These are phyloP conservation scores for Pachymerium ferrugineum DNA, from an alignment of 2,888 invertebrate genomes.

Conservation along the genomic window DNA sequence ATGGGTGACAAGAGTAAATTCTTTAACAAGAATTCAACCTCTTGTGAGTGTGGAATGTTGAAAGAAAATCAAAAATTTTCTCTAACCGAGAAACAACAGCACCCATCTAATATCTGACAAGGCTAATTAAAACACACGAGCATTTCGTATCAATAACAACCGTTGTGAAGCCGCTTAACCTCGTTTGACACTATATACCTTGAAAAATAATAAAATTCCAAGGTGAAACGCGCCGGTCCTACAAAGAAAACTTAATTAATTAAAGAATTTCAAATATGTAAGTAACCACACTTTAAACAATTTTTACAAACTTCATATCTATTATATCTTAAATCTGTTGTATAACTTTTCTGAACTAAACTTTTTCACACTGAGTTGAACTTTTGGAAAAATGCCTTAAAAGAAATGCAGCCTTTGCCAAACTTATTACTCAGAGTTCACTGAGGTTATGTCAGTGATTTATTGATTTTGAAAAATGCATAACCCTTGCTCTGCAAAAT, in stretches of 20 bases:
- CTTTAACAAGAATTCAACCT: constrained; percentile 1
- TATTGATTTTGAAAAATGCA: constrained; percentile 10
- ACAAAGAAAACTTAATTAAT: not conserved
- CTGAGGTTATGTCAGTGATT: not conserved
- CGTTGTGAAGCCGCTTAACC: not conserved
- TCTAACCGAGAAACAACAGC: not conserved
- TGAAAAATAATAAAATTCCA: not conserved
- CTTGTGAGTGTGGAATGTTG: not conserved
- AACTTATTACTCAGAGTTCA: not conserved
- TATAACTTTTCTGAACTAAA: not conserved
- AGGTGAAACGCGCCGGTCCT: not conserved
- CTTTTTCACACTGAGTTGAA: too few species aligned
- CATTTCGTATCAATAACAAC: not conserved
- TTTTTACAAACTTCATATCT: not conserved
- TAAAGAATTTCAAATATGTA: too few species aligned
- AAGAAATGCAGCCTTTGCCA: not conserved
- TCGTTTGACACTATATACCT: not conserved
- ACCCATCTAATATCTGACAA: not conserved
- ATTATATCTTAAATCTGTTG: not conserved
- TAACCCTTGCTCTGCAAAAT: constrained; percentile 18
- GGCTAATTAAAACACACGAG: not conserved
- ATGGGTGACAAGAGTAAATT: not conserved
- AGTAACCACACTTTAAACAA: not conserved
- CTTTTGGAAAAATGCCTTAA: not conserved
- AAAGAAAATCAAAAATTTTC: not conserved